Evolutionary conservation across 2,113 vertebrate genomes (phyloP), one percentile per base, ranked within the genome.

Genomic region (Hipposideros armiger): DNA sequence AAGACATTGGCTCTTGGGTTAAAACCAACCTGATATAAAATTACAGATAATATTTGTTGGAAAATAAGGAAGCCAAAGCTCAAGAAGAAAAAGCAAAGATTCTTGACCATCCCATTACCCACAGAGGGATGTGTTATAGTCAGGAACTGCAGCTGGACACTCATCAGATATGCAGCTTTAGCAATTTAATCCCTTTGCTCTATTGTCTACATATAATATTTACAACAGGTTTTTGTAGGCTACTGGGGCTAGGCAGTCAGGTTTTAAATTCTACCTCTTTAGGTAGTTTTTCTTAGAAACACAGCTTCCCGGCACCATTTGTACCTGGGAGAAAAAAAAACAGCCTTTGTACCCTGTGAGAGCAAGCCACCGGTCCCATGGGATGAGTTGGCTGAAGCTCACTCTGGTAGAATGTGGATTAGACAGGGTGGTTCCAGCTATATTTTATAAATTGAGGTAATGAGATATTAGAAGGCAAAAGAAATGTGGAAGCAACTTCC

Each of bases 311-410:
- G 17, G 6, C 16, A 24, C 28, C 7, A 26, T 81, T 70, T 0
- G 20, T 47, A 42, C 32, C 56, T 42, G 19, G 17, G 10, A 56
- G 40, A 90, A 60, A 47, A 19, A 7, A 60, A 19, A 7, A 60
- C 40, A 60, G 47, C 60, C 70, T 84, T 9, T 24, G 14, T 7
- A 45, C 3, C 1, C 7, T 60, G 42, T 26, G 26, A 50, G 26
- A 28, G 40, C 1, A n/a, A 94, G 4, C 54, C 22, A 26, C 3
- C 5, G 5, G 7, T 47, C 0, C 5, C 52, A 0, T 2, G 15
- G 4, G 26, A 58, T 11, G 3, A 52, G 9, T 17, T 52, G 32
- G 20, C 13, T 32, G n/a, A 16, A 14, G n/a, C 20, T 54, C 11
- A 47, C 7, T 70, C 11, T 40, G 22, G 26, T 11, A 11, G 22